These are phyloP conservation scores for Frankliniella fusca DNA, from an alignment of 2,888 invertebrate genomes.

Conservation along the genomic window DNA sequence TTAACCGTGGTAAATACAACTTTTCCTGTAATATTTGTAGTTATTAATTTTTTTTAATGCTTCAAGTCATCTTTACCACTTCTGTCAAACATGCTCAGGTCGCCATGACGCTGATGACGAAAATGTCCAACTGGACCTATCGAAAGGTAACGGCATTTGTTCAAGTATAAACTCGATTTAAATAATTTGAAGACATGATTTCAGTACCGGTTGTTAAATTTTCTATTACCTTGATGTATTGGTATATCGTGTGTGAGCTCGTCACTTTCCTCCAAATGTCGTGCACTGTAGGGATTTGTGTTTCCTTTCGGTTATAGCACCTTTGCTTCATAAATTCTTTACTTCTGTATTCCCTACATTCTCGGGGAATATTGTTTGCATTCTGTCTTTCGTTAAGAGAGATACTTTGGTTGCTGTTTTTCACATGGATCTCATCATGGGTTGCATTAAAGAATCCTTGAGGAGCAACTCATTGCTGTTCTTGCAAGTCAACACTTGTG, in stretches of 20 bases:
- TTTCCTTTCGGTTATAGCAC: too few relatives aligned
- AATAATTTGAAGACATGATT: background rate
- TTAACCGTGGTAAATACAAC: constrained; percentile 50
- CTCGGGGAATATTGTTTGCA: too few relatives aligned
- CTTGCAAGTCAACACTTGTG: too few relatives aligned
- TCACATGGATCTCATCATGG: too few relatives aligned
- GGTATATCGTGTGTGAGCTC: background rate
- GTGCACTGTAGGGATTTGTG: too few relatives aligned
- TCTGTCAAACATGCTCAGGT: constrained; percentile 42
- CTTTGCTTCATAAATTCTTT: too few relatives aligned
- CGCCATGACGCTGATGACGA: constrained; percentile 58
- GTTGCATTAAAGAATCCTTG: too few relatives aligned
- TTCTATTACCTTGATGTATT: background rate
- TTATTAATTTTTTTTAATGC: constrained; percentile 34
- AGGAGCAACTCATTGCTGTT: too few relatives aligned
- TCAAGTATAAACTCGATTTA: background rate
- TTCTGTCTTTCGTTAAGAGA: too few relatives aligned
- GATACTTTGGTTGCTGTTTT: too few relatives aligned
- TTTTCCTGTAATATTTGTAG: constrained; percentile 36
- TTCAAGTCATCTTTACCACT: constrained; percentile 35
- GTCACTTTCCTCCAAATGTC: constrained; percentile 42
- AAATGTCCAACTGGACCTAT: constrained; percentile 53
- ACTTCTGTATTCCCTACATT: too few relatives aligned
- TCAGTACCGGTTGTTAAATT: background rate
- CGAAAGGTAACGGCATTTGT: constrained; percentile 48